Evolutionary conservation across 1,140 invertebrate genomes (phyloP).

Genomic region (Eufriesea mexicana): DNA sequence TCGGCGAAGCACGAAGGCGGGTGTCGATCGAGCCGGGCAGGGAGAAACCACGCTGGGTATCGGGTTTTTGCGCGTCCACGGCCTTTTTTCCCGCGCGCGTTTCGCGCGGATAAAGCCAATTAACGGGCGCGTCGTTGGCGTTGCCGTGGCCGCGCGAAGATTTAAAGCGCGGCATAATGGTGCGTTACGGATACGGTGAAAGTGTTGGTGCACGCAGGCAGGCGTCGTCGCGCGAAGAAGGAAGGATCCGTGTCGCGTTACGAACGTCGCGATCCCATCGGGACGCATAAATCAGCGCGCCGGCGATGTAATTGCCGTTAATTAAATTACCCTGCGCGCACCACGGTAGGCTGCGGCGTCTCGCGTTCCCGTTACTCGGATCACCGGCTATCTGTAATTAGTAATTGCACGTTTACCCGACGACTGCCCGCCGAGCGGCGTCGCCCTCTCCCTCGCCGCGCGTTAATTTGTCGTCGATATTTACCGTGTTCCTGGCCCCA

Average conservation of each 20-base stretch:
- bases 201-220: conserved; percentile 47
- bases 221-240: background rate
- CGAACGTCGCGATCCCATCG: conserved; percentile 44
- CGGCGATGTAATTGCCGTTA: conserved; percentile 66
- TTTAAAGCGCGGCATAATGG: conserved; percentile 41
- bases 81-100: conserved; percentile 33
- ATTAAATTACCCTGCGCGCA: conserved; percentile 63
- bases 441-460: background rate
- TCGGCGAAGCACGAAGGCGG: background rate
- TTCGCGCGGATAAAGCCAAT: conserved; percentile 58
- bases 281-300: conserved; percentile 56
- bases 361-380: conserved; percentile 60
- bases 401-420: conserved; percentile 62
- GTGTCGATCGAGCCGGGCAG: background rate
- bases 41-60: background rate
- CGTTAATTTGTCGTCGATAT: conserved; percentile 60
- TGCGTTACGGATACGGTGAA: conserved; percentile 56
- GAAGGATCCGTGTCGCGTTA: conserved; percentile 45
- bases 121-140: conserved; percentile 18
- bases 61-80: background rate
- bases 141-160: background rate
- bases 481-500: conserved; percentile 34
- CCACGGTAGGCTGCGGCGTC: conserved; percentile 14
- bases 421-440: conserved; percentile 10
- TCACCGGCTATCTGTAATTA: conserved; percentile 66